Conservation (phyloP, 2,888 invertebrate species). For the Diaphora mendica region DNA sequence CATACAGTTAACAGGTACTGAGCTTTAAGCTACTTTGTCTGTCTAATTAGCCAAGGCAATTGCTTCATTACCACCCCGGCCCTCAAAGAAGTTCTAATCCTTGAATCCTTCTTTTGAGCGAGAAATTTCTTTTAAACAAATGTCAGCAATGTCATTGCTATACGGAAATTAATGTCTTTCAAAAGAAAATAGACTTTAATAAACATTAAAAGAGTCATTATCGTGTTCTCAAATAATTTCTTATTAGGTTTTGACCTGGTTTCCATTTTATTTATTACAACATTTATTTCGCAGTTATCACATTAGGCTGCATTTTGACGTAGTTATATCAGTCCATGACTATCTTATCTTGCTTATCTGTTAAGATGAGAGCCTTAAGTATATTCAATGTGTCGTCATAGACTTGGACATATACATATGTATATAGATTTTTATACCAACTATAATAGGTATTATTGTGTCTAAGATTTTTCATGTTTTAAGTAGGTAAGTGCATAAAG, state of each 20-base stretch:
- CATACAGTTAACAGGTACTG: background rate
- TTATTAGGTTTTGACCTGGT: background rate
- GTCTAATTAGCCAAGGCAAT: background rate
- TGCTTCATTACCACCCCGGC: background rate
- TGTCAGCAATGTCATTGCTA: background rate
- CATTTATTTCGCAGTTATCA: slow-evolving; percentile 2
- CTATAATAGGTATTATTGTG: background rate
- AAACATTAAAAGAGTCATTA: background rate
- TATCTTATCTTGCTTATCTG: slow-evolving; percentile 1
- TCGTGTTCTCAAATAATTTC: background rate
- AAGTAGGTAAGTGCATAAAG: background rate
- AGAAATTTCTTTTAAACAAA: background rate
- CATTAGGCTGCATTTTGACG: background rate
- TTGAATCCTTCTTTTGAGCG: background rate
- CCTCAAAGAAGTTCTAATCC: background rate
- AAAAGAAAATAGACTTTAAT: background rate
- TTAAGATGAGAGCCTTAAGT: slow-evolving; percentile 2
- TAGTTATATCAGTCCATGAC: background rate
- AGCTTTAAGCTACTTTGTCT: background rate
- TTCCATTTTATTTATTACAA: background rate
- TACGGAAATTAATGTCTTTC: background rate
- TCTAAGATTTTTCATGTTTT: slow-evolving; percentile 6
- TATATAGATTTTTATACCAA: slow-evolving; percentile 6
- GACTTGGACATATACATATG: slow-evolving; percentile 11
- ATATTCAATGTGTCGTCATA: slow-evolving; percentile 2